Evolutionary conservation across 1,140 invertebrate genomes (phyloP), one percentile per base, ranked within the genome.

Genomic region (Centruroides vittatus): DNA sequence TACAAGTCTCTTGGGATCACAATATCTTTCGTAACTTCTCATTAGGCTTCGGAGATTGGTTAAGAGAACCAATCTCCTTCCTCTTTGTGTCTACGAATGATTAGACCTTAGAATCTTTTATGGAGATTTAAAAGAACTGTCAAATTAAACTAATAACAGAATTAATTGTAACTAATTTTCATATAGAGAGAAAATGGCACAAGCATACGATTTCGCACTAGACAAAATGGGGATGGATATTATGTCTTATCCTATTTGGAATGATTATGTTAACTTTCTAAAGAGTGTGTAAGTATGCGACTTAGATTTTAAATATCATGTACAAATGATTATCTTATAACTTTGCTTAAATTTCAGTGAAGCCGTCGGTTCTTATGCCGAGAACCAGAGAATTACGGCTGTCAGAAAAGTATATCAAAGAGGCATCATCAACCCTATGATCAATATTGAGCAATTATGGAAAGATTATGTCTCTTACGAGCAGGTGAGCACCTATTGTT

Each of bases 151-250:
- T 23, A 23, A 23, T 23, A 23, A 23, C 23, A 23, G 23, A 23
- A 23, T 23, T 23, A 23, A 23, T 23, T 23, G 23, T 23, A 23
- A 23, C 0, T 23, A 0, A 23, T 23, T 23, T 23, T 23, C 2
- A 23, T 23, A 23, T 74, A 96, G 94, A 71, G 95, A 99, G 75
- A 99, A 98, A 79, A 96, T 99, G 89, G 94, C 94, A 0, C 93
- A 99, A 76, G 95, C 96, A 0, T 99, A 98, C 73, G 96, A 99
- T 75, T 99, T 98, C 79, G 95, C 97, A 0, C 74, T 99, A 60
- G 96, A 99, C 62, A 98, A 98, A 77, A 98, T 99, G 69, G 97
- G 97, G 3, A 88, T 98, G 84, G 95, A 98, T 70, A 89, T 95
- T 65, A 88, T 93, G 74, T 94, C 93, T 0, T 95, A 90, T 72